These are phyloP conservation scores for Apeltes quadracus DNA, from an alignment of 2,113 vertebrate genomes.

Conservation along the genomic window DNA sequence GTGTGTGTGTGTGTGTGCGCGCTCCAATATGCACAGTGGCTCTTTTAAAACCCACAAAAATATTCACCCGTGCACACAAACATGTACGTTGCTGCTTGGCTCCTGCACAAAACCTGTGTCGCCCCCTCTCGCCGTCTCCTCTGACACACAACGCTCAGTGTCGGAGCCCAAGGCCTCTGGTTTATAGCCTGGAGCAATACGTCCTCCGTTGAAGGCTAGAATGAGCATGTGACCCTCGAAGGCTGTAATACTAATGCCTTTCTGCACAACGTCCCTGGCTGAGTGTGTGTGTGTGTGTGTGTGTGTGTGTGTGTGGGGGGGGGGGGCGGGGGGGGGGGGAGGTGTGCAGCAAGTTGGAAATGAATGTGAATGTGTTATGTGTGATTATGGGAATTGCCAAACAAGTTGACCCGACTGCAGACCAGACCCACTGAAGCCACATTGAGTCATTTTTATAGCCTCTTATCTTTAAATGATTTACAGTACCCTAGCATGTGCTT, in stretches of 20 bases:
- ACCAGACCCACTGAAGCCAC: conserved; percentile 17
- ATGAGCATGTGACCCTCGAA: conserved; percentile 58
- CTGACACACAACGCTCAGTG: conserved; percentile 38
- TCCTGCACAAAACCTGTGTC: conserved; percentile 27
- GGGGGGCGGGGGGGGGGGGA: no score
- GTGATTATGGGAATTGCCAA: conserved; percentile 28
- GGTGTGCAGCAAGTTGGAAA: conserved; percentile 19
- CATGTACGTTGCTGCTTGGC: not conserved
- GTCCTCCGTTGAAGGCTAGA: conserved; percentile 63
- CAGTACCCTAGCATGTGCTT: conserved; percentile 7
- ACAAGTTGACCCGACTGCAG: conserved; percentile 27
- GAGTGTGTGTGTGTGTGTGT: not conserved
- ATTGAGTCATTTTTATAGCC: conserved; percentile 31
- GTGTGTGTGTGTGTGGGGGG: not conserved
- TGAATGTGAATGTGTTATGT: conserved; percentile 28
- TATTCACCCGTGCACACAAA: not conserved
- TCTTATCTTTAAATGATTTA: conserved; percentile 6
- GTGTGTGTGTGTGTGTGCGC: no score
- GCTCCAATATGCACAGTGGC: not conserved
- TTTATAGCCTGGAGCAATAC: conserved; percentile 65
- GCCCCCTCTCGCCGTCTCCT: not conserved
- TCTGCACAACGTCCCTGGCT: conserved; percentile 11
- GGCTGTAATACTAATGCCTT: conserved; percentile 53
- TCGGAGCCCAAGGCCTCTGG: conserved; percentile 61
- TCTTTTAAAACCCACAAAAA: not conserved